Base-by-base conservation (phyloP, 2,113 vertebrate species). In the Sylvilagus bachmani region DNA sequence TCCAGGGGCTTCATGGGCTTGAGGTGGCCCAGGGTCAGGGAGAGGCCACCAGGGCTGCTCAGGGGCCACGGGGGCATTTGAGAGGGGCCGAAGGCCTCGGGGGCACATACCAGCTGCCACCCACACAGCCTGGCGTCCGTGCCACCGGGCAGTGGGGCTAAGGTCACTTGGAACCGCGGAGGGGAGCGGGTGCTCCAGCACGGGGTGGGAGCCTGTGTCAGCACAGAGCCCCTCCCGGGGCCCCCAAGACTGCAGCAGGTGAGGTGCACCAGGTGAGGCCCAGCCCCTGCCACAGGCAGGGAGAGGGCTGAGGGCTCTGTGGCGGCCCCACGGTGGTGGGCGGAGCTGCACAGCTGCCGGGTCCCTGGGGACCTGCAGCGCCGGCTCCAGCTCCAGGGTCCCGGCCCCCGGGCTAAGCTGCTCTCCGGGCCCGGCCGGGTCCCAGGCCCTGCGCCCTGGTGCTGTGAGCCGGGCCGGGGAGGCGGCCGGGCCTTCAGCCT, bases 91-190 rank as follows among this genome's bases (percentile, higher is more conserved):
- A 88, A 89, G 97, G 78, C 92, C 93, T 92, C 64, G 55, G 86
- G 86, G 90, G 38, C 73, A 79, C 96, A 95, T 95, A 93, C 94
- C 96, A 93, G 55, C 22, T 53, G 70, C 97, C 97, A 86, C 97
- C 97, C 97, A 97, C 97, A 73, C 97, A 95, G 95, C 91, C 91
- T 6, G 55, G 90, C 64, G 33, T 64, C 93, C 94, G 36, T 86
- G 89, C 93, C 87, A 71, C 31, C 4, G 33, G n/a, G 22, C 89
- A 94, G 86, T 0, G 0, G 97, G 80, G 55, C 97, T 81, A 97
- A 97, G 97, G 92, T 97, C 97, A 94, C 87, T 94, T 97, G 96
- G 93, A 96, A 73, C 73, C 3, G 1, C 2, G 10, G 71, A 53
- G 75, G 86, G 55, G 82, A 75, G 51, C 1, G 27, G 80, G n/a